A percentile compares a stretch with the other conserved stretches of the same genome.
phyloP scores from a whole-genome alignment of 2,797 vertebrate genomes.

The Psittacula echo region DNA sequence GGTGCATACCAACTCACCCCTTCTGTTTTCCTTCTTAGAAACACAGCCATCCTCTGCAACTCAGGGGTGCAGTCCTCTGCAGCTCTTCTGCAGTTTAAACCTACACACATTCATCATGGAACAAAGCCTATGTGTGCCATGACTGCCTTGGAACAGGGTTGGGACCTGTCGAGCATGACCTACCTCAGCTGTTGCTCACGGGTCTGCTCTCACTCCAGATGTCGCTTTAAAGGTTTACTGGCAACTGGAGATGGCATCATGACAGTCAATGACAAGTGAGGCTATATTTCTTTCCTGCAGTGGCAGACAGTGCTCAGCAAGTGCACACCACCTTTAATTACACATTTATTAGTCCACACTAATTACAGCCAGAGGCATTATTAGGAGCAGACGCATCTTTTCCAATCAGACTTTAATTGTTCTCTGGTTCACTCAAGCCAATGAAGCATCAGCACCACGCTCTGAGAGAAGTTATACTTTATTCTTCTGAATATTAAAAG shows the following conservation, averaged over 20 bases:
- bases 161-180: rapidly evolving
- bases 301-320: background rate
- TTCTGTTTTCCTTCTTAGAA: background rate
- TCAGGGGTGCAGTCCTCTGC: background rate
- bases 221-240: background rate
- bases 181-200: background rate
- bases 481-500: background rate
- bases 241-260: background rate
- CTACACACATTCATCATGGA: rapidly evolving
- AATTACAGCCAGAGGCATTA: background rate
- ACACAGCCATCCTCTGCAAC: background rate
- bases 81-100: background rate
- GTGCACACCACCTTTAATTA: background rate
- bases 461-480: background rate
- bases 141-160: background rate
- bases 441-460: rapidly evolving
- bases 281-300: background rate
- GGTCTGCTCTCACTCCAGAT: background rate
- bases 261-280: background rate
- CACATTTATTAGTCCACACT: background rate
- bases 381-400: background rate
- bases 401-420: background rate
- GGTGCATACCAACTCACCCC: background rate
- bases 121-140: background rate
- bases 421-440: background rate